Evolutionary conservation across 2,888 invertebrate genomes (phyloP).

Genomic region (Onchidella celtica): DNA sequence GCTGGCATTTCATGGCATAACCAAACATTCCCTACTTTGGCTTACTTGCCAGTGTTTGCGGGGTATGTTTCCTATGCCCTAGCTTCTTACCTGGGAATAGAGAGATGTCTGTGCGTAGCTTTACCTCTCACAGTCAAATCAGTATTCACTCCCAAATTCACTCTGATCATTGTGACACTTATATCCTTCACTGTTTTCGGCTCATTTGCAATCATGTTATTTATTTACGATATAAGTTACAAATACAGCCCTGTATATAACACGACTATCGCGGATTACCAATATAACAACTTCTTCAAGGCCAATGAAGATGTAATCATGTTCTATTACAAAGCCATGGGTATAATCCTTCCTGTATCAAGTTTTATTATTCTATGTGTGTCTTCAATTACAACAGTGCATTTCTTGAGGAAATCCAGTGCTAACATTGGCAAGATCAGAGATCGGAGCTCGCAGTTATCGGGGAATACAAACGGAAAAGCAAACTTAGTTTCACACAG

Average conservation of each 20-base stretch:
- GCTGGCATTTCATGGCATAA: slow-evolving; percentile 7
- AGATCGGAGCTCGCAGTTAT: too few species aligned
- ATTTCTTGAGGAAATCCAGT: neutral
- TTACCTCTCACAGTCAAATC: neutral
- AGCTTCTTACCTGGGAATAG: neutral
- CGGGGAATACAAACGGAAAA: too few species aligned
- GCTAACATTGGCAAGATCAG: too few species aligned
- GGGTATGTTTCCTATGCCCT: neutral
- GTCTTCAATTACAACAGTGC: too few species aligned
- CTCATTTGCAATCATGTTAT: neutral
- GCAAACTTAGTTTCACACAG: too few species aligned
- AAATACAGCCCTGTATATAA: too few species aligned
- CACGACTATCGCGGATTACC: neutral
- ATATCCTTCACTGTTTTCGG: neutral
- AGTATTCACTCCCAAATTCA: neutral
- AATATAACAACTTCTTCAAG: neutral
- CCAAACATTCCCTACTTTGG: neutral
- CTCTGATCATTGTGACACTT: neutral
- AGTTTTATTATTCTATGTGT: neutral
- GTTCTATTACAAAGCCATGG: neutral
- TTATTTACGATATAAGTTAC: neutral
- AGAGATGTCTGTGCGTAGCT: neutral
- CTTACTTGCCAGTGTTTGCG: neutral
- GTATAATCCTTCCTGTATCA: neutral
- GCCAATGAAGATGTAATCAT: neutral